Evolutionary conservation across 1,140 invertebrate genomes (phyloP).

Genomic region (Magallana angulata): DNA sequence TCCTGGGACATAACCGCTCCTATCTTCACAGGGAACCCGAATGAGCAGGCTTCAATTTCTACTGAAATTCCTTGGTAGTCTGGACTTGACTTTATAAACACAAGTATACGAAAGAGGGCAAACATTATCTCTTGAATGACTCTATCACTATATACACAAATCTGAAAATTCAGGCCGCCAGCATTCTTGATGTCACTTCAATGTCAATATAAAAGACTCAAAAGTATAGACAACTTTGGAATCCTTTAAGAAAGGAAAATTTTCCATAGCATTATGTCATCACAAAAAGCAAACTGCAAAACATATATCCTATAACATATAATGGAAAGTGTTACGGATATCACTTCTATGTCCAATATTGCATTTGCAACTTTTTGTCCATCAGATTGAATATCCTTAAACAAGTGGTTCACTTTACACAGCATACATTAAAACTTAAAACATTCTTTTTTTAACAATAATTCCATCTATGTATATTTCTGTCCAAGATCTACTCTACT

Average conservation of each 20-base stretch:
- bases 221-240: slow-evolving; percentile 21
- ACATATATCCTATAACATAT: background rate
- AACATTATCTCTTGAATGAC: slow-evolving; percentile 30
- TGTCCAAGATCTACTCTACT: too few species aligned
- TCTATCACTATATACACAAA: slow-evolving; percentile 34
- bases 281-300: background rate
- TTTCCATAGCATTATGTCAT: background rate
- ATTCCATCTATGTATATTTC: too few species aligned
- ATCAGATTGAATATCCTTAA: too few species aligned
- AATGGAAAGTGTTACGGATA: too few species aligned
- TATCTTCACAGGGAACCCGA: background rate
- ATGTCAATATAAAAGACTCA: slow-evolving; percentile 15
- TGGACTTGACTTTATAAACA: slow-evolving; percentile 14
- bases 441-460: too few species aligned
- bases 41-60: background rate
- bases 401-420: too few species aligned
- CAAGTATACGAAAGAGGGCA: background rate
- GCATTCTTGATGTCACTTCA: slow-evolving; percentile 3
- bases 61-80: background rate
- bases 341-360: too few species aligned
- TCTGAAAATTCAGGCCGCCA: background rate
- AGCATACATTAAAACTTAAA: too few species aligned
- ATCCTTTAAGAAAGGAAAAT: background rate
- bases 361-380: too few species aligned
- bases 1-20: too few species aligned